Conservation (phyloP, 2,113 vertebrate species). For the Semicossyphus pulcher region DNA sequence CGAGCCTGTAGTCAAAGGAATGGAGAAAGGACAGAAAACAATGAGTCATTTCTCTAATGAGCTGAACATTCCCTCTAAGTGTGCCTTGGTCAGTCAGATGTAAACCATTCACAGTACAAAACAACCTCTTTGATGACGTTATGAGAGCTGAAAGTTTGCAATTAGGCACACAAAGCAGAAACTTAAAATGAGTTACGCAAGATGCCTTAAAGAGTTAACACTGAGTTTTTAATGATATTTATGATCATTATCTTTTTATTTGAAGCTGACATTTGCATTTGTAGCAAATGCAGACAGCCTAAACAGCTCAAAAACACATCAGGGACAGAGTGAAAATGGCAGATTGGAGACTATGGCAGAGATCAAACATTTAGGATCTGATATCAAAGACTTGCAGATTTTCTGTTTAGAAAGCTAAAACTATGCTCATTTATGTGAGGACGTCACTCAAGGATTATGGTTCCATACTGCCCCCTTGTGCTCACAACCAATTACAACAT, state of each 20-base stretch:
- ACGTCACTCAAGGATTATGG: conserved; percentile 58
- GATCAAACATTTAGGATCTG: conserved; percentile 47
- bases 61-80: conserved; percentile 69
- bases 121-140: conserved; percentile 51
- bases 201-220: conserved; percentile 15
- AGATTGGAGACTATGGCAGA: conserved; percentile 35
- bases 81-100: conserved; percentile 62
- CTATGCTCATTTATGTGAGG: conserved; percentile 22
- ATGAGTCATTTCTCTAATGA: conserved; percentile 79
- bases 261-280: conserved; percentile 9
- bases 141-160: conserved; percentile 54
- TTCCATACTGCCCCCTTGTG: conserved; percentile 83
- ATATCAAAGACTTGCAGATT: conserved; percentile 47
- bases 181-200: conserved; percentile 12
- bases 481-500: conserved; percentile 24
- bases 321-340: conserved; percentile 25
- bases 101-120: conserved; percentile 64
- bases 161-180: conserved; percentile 54
- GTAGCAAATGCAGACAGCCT: neutral
- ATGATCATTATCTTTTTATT: neutral
- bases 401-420: conserved; percentile 26
- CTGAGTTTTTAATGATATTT: neutral
- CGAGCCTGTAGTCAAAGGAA: conserved; percentile 68
- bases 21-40: conserved; percentile 64
- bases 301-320: conserved; percentile 24